Conservation (phyloP, 2,113 vertebrate genomes). For the Aptenodytes forsteri region DNA sequence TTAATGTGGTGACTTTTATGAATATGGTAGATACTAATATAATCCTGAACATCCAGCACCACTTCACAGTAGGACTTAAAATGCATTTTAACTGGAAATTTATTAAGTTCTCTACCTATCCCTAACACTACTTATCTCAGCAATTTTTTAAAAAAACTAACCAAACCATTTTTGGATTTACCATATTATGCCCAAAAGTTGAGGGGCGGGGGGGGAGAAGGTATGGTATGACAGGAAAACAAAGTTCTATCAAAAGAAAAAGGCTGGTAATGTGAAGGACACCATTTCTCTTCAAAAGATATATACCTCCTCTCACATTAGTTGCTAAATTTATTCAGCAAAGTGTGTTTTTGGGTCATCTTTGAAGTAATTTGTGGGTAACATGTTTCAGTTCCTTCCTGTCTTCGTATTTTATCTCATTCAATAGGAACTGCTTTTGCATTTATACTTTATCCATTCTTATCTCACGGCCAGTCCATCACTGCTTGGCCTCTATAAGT, state of each 20-base stretch:
- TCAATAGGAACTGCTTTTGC: background rate
- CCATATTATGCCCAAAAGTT: background rate
- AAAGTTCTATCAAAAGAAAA: background rate
- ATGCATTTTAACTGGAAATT: background rate
- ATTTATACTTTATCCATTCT: background rate
- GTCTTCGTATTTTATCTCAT: background rate
- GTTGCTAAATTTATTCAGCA: background rate
- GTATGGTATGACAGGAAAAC: background rate
- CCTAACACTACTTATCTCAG: background rate
- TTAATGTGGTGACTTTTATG: background rate
- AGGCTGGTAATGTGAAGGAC: background rate
- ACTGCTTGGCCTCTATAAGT: background rate
- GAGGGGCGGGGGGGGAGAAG: fast-evolving
- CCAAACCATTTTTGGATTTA: background rate
- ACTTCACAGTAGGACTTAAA: background rate
- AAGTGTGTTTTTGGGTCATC: background rate
- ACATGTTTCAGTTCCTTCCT: background rate
- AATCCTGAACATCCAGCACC: background rate
- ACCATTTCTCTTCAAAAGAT: background rate
- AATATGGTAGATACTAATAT: background rate
- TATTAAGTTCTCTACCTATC: background rate
- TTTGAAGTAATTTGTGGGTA: background rate
- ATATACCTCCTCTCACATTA: background rate
- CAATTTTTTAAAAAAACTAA: background rate
- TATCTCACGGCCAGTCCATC: background rate